Evolutionary conservation across 2,113 vertebrate species (phyloP).

Genomic region (Hipposideros armiger): DNA sequence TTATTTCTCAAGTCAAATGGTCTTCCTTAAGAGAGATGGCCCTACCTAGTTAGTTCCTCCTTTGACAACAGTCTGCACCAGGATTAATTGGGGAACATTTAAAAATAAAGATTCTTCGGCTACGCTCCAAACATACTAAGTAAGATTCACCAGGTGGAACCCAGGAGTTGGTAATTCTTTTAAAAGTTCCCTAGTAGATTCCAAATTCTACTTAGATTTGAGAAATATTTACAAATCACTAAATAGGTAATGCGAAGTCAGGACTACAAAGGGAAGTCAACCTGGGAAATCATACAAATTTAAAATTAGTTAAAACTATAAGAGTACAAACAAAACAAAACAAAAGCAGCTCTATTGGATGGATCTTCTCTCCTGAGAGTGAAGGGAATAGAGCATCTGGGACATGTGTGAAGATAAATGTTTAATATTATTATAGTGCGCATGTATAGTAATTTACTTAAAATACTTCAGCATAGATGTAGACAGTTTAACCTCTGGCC

Average conservation of each 20-base stretch:
- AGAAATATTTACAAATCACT: conserved; percentile 1
- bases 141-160: not conserved
- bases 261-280: not conserved
- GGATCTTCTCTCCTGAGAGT: not conserved
- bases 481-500: not conserved
- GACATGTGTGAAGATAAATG: not conserved
- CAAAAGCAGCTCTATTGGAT: not conserved
- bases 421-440: not conserved
- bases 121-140: not conserved
- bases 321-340: not conserved
- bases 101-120: not conserved
- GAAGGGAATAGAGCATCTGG: not conserved
- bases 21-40: not conserved
- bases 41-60: not conserved
- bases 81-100: not conserved
- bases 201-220: not conserved
- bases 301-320: not conserved
- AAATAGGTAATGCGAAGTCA: not conserved
- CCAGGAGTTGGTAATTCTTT: not conserved
- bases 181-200: not conserved
- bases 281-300: not conserved
- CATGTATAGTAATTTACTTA: not conserved
- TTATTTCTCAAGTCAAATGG: not conserved
- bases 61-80: not conserved
- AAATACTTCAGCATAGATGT: conserved; percentile 20